These are phyloP conservation scores for Gymnodraco acuticeps DNA, from an alignment of 2,797 vertebrate species.

Conservation along the genomic window DNA sequence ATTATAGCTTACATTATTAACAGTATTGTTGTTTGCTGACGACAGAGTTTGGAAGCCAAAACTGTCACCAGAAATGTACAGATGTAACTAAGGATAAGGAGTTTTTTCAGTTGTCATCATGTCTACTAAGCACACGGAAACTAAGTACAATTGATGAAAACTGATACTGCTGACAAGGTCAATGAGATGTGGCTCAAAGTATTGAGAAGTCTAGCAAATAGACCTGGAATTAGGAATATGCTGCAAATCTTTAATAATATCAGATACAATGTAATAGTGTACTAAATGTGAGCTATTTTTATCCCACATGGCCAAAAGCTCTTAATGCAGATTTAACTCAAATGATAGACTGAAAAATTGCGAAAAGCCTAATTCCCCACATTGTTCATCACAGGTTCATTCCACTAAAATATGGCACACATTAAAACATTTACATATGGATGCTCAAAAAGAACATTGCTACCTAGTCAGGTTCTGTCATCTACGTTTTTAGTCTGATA, in stretches of 20 bases:
- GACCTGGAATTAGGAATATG: background rate
- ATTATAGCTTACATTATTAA: conserved; percentile 19
- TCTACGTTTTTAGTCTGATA: conserved; percentile 13
- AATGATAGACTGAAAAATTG: background rate
- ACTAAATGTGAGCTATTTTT: background rate
- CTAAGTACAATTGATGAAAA: too few relatives aligned
- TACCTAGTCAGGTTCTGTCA: background rate
- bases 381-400: background rate
- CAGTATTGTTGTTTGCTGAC: background rate
- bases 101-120: background rate
- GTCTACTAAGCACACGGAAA: background rate
- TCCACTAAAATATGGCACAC: conserved; percentile 3
- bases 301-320: background rate
- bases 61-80: background rate
- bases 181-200: background rate
- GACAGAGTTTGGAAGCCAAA: background rate
- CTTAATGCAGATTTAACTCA: background rate
- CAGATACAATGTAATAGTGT: background rate
- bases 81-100: background rate
- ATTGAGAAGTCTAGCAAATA: conserved; percentile 8
- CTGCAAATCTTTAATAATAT: background rate
- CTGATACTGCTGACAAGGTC: background rate
- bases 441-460: background rate
- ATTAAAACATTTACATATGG: background rate
- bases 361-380: background rate